Evolutionary conservation across 2,888 invertebrate species (phyloP).

Genomic region (Sylvicola cinctus): DNA sequence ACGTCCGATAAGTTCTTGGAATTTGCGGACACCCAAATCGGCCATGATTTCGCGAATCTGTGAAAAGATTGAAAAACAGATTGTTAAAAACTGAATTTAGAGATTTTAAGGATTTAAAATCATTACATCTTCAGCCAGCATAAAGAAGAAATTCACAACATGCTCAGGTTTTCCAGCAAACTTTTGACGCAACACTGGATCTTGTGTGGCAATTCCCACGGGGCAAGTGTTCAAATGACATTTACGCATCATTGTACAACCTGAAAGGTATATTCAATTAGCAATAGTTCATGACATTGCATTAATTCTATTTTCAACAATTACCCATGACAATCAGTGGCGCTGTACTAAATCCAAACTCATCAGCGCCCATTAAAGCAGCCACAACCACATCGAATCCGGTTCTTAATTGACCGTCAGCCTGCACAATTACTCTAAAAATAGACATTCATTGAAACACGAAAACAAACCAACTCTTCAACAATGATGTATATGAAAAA

Average conservation of each 20-base stretch:
- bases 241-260: slow-evolving; percentile 99
- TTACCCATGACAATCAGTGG: slow-evolving; percentile 84
- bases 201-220: slow-evolving; percentile 97
- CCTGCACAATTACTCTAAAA: slow-evolving; percentile 75
- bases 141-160: slow-evolving; percentile 91
- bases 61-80: slow-evolving; percentile 1
- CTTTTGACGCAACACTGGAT: slow-evolving; percentile 84
- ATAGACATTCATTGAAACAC: slow-evolving; percentile 4
- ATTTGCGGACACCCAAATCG: slow-evolving; percentile 63
- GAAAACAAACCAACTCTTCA: too few relatives aligned
- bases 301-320: neutral
- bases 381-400: slow-evolving; percentile 94
- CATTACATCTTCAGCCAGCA: slow-evolving; percentile 87
- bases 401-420: slow-evolving; percentile 86
- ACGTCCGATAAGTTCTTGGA: slow-evolving; percentile 82
- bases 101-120: neutral
- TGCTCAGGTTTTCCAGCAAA: slow-evolving; percentile 96
- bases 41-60: slow-evolving; percentile 82
- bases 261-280: slow-evolving; percentile 17
- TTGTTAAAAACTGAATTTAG: neutral
- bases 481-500: too few relatives aligned
- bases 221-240: slow-evolving; percentile 99
- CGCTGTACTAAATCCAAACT: slow-evolving; percentile 96
- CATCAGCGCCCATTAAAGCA: slow-evolving; percentile 90
- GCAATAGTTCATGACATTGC: neutral